A percentile compares a stretch with the other conserved stretches of the same genome.
phyloP scores from a whole-genome alignment of 2,797 vertebrate species.

The Melopsittacus undulatus region DNA sequence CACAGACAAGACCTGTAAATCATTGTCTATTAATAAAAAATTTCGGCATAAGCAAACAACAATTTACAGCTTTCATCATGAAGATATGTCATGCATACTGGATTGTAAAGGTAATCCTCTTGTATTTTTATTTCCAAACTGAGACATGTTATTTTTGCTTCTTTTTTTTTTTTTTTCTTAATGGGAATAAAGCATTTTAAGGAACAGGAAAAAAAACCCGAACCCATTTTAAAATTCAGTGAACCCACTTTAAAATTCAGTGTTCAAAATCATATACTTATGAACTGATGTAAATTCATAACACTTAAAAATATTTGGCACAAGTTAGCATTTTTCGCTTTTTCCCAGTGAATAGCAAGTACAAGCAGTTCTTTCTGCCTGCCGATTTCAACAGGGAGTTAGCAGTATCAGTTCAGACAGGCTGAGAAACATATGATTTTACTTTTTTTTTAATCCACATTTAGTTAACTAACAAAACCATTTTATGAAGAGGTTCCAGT shows the following conservation, averaged over 20 bases:
- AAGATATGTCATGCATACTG: not conserved
- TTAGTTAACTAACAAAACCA: not conserved
- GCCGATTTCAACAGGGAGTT: not conserved
- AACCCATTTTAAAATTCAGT: not conserved
- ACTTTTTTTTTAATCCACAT: not conserved
- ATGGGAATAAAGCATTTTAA: not conserved
- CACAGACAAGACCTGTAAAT: not conserved
- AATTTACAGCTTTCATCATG: not conserved
- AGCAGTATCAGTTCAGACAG: not conserved
- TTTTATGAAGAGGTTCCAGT: not conserved
- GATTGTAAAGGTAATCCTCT: not conserved
- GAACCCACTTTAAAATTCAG: not conserved
- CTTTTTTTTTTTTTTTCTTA: not conserved
- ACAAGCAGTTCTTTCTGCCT: not conserved
- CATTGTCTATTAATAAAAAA: not conserved
- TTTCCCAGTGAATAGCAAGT: slow-evolving; percentile 15
- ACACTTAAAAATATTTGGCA: slow-evolving; percentile 17
- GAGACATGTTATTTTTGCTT: not conserved
- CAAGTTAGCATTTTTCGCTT: not conserved
- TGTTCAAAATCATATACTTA: not conserved
- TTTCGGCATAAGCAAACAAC: not conserved
- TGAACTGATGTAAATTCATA: slow-evolving; percentile 41
- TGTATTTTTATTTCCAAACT: slow-evolving; percentile 26
- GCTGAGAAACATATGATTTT: not conserved
- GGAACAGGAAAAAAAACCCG: not conserved